Base-by-base conservation (phyloP, 1,140 invertebrate species). In the Popillia japonica region DNA sequence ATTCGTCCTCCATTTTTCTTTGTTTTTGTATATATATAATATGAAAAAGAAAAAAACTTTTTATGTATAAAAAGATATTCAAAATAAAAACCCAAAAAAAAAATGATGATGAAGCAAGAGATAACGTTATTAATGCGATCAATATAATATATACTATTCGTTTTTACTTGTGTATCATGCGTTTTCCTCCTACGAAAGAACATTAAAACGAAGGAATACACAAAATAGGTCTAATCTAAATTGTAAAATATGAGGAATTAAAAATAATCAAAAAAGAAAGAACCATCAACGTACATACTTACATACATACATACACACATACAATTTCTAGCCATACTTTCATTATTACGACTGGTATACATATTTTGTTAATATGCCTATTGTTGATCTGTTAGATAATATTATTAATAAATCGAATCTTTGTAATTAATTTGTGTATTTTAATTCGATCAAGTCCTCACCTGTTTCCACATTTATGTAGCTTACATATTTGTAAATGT, bases 331-430 rank as follows among this genome's bases (percentile, higher is more conserved):
- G 61, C 22, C 61, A 68, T 68, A 68, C 61, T 27, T 22, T 68
- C 44, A 34, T 48, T 68, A 68, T 22, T 68, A 68, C 27, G 61
- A 68, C 61, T 68, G 61, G 61, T 68, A 34, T 34, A 68, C 40
- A 48, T 82, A 77, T 78, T 81, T 80, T 83, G 80, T 81, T 82
- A 78, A 82, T 83, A 79, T 81, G 80, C 81, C 80, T 83, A 83
- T 83, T 83, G 82, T 83, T 83, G 82, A 83, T 81, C 81, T 83
- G 82, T 83, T 83, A 83, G 82, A 82, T 79, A 82, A 68, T 68
- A 68, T 80, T 78, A 80, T 80, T 78, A 80, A 82, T 83, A 83
- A 83, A 83, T 83, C 80, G 22, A 83, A 80, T 81, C 79, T 83
- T 83, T 83, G 81, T 83, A 83, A 83, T 82, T 81, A 83, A 68